A percentile compares a stretch with the other conserved stretches of the same genome.
Conservation (phyloP, 2,797 vertebrate genomes). For the Gallinago nigripennis region DNA sequence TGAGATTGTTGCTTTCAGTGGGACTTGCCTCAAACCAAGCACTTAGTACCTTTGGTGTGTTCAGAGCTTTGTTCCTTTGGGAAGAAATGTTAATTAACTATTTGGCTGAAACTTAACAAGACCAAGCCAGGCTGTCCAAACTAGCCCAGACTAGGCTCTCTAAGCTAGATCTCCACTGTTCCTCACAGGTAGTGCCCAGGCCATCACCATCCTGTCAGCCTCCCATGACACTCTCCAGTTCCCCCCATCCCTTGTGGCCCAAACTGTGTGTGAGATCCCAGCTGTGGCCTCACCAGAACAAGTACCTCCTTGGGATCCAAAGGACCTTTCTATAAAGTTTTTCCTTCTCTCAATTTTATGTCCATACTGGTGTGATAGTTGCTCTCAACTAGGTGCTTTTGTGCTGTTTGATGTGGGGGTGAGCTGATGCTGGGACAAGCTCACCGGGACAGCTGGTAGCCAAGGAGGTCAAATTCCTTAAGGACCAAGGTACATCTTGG, state of each 20-base stretch:
- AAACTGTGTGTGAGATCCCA: rapidly evolving
- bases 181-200: neutral
- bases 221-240: neutral
- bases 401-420: neutral
- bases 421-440: neutral
- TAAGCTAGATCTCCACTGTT: neutral
- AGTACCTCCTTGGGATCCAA: neutral
- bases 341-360: neutral
- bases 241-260: neutral
- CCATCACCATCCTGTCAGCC: neutral
- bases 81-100: neutral
- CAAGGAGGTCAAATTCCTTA: neutral
- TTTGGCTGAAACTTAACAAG: neutral
- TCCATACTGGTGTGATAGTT: neutral
- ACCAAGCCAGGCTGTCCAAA: neutral
- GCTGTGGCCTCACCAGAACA: neutral
- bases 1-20: rapidly evolving
- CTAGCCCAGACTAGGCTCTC: neutral
- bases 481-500: neutral
- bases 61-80: neutral
- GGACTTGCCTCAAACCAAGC: neutral
- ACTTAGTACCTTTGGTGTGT: neutral
- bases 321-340: neutral
- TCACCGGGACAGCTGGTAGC: neutral
- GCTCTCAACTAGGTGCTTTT: neutral